These are phyloP conservation scores for Drosophila quadrilineata DNA, from an alignment of 1,140 invertebrate species.

Conservation along the genomic window DNA sequence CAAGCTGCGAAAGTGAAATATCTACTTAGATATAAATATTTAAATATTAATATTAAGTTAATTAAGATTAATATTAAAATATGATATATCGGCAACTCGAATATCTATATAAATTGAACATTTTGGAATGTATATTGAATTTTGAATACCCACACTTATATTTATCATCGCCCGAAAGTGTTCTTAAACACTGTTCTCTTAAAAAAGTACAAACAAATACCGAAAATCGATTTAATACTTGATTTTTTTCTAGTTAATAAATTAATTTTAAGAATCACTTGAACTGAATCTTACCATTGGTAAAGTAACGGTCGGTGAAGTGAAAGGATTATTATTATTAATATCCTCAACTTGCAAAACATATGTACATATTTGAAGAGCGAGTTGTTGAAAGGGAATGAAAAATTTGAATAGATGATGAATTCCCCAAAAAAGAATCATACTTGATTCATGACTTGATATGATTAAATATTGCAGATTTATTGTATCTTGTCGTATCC, in stretches of 20 bases:
- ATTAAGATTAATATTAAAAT: too few species aligned
- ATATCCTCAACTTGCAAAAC: constrained; percentile 24
- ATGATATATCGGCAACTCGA: not conserved
- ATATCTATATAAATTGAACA: not conserved
- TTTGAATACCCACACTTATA: not conserved
- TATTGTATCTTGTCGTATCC: constrained; percentile 19
- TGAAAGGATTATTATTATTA: constrained; percentile 57
- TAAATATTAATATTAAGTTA: too few species aligned
- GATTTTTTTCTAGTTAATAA: too few species aligned
- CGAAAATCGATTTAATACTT: too few species aligned
- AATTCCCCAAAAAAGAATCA: constrained; percentile 11
- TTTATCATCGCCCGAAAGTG: too few species aligned
- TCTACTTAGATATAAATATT: too few species aligned
- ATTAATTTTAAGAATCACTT: too few species aligned
- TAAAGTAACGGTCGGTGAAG: constrained; percentile 59
- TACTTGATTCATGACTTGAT: constrained; percentile 27
- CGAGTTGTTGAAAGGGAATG: not conserved
- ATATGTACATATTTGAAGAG: constrained; percentile 3
- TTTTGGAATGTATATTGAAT: not conserved
- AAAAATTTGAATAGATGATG: not conserved
- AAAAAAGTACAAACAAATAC: too few species aligned
- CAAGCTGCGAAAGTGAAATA: too few species aligned
- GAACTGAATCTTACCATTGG: too few species aligned
- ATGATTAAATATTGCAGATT: constrained; percentile 33
- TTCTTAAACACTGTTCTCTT: too few species aligned